Evolutionary conservation across 2,113 vertebrate genomes (phyloP).

Genomic region (Hypanus sabinus): DNA sequence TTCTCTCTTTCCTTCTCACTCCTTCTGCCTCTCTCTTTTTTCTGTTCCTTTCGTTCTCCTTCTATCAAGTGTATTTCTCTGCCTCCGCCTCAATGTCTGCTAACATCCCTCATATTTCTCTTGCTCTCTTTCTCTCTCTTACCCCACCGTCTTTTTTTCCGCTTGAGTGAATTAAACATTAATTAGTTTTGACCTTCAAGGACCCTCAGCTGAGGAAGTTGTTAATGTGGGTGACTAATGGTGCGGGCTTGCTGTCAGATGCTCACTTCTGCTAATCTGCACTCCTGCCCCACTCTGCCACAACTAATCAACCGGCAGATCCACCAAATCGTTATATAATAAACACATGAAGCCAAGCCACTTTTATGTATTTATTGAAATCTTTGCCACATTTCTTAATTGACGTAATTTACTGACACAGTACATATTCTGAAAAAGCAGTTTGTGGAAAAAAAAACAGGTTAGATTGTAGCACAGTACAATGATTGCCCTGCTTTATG

Average conservation of each 20-base stretch:
- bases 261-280: not conserved
- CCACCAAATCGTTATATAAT: not conserved
- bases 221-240: constrained; percentile 1
- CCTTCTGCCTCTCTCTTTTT: constrained; percentile 37
- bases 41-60: constrained; percentile 38
- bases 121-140: too few relatives aligned
- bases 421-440: not conserved
- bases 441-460: not conserved
- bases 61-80: too few relatives aligned
- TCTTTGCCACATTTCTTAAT: not conserved
- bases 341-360: not conserved
- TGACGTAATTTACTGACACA: not conserved
- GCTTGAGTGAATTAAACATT: not conserved
- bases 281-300: not conserved
- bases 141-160: not conserved
- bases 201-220: not conserved
- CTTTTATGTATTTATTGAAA: not conserved
- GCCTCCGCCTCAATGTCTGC: too few relatives aligned
- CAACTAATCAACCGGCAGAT: not conserved
- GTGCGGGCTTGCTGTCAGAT: not conserved
- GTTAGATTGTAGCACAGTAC: not conserved
- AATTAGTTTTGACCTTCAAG: constrained; percentile 24
- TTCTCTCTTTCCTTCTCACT: constrained; percentile 41
- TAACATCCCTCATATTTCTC: too few relatives aligned
- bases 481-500: not conserved